phyloP scores from a whole-genome alignment of 2,888 invertebrate species.

The Willowsia nigromaculata region DNA sequence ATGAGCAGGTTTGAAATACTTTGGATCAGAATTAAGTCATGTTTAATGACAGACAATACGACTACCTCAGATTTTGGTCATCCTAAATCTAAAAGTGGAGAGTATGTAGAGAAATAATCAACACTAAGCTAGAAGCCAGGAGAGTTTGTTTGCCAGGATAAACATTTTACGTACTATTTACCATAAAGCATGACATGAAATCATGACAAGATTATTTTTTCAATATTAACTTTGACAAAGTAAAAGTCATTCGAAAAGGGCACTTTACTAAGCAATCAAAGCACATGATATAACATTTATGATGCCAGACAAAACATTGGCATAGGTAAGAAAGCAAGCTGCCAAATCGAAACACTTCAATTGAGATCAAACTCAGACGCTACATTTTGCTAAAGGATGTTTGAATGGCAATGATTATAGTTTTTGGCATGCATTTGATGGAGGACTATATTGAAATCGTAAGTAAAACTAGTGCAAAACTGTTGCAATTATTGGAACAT shows the following conservation, averaged over 20 bases:
- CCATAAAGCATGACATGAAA: neutral
- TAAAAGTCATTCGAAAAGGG: too few species aligned
- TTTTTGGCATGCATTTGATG: conserved; percentile 57
- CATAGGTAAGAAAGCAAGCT: neutral
- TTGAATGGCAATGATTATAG: conserved; percentile 17
- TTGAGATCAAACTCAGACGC: neutral
- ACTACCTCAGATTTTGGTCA: too few species aligned
- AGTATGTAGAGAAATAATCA: neutral
- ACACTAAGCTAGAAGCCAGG: neutral
- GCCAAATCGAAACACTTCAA: conserved; percentile 31
- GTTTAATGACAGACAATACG: too few species aligned
- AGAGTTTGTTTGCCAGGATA: neutral
- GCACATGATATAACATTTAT: conserved; percentile 3
- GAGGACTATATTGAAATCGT: neutral
- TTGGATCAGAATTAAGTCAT: too few species aligned
- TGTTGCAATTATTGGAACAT: conserved; percentile 52
- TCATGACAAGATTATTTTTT: neutral
- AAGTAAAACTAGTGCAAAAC: neutral
- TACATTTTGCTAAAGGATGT: neutral
- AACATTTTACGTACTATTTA: conserved; percentile 18
- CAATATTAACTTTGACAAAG: neutral
- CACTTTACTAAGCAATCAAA: conserved; percentile 13
- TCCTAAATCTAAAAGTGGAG: too few species aligned
- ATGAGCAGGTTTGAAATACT: too few species aligned
- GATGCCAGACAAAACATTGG: conserved; percentile 23